These are phyloP conservation scores for Hirtodrosophila cameraria DNA, from an alignment of 2,888 invertebrate genomes.

Conservation along the genomic window DNA sequence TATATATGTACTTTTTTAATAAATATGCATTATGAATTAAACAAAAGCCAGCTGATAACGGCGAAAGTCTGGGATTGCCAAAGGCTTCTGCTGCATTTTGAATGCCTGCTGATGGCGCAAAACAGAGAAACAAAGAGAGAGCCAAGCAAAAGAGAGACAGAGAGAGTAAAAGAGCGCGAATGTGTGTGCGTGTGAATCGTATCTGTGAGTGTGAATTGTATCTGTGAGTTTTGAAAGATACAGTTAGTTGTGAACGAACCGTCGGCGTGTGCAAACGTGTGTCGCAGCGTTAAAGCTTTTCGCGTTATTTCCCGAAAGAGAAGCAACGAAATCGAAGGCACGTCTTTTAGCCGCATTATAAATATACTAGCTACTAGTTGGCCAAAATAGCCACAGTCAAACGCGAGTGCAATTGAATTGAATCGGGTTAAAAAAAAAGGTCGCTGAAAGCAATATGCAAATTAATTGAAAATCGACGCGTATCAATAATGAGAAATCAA, in stretches of 20 bases:
- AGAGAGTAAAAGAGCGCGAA: not conserved
- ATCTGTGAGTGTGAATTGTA: conserved; percentile 24
- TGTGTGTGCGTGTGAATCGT: conserved; percentile 23
- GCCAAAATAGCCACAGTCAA: conserved; percentile 14
- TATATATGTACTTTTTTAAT: not conserved
- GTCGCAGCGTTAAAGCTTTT: conserved; percentile 35
- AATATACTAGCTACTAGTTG: conserved; percentile 46
- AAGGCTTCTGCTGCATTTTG: not conserved
- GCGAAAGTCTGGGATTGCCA: conserved; percentile 16
- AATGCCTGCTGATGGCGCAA: too few species aligned
- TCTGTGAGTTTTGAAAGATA: conserved; percentile 39
- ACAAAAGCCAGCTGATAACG: conserved; percentile 31
- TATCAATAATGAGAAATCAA: conserved; percentile 20
- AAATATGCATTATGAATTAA: conserved; percentile 2
- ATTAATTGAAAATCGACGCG: conserved; percentile 33
- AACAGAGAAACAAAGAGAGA: conserved; percentile 6
- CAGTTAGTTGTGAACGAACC: conserved; percentile 62
- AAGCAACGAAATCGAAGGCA: conserved; percentile 38
- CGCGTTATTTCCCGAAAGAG: conserved; percentile 23
- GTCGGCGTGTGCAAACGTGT: conserved; percentile 54
- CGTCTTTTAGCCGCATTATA: conserved; percentile 42
- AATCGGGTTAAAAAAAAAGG: conserved; percentile 27
- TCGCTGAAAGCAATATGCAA: conserved; percentile 35
- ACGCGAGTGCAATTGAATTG: conserved; percentile 47
- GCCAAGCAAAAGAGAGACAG: conserved; percentile 2